Evolutionary conservation across 2,888 invertebrate genomes (phyloP).

Genomic region (Priocnemis perturbator): DNA sequence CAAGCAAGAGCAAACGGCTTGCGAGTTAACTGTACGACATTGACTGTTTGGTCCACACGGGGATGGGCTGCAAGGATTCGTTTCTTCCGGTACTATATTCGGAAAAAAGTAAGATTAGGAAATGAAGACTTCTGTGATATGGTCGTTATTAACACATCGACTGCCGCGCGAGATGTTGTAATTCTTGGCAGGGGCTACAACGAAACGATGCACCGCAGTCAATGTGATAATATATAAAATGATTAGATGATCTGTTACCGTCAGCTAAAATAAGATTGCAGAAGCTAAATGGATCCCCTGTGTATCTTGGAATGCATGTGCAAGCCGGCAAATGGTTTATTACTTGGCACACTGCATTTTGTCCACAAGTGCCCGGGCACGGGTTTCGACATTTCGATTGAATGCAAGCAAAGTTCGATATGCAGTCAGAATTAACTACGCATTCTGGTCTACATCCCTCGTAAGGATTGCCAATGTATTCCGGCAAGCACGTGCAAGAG

Average conservation of each 20-base stretch:
- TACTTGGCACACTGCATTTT: slow-evolving; percentile 81
- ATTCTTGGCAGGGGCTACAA: no score
- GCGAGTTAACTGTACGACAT: slow-evolving; percentile 79
- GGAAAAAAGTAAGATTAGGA: not conserved
- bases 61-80: slow-evolving; percentile 81
- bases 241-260: slow-evolving; percentile 10
- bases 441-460: slow-evolving; percentile 76
- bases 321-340: slow-evolving; percentile 82
- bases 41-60: slow-evolving; percentile 90
- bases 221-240: not conserved
- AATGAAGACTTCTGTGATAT: not conserved
- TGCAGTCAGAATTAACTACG: slow-evolving; percentile 76
- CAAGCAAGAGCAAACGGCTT: slow-evolving; percentile 89
- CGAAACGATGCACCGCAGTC: no score
- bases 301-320: slow-evolving; percentile 78
- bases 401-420: slow-evolving; percentile 78
- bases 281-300: slow-evolving; percentile 80
- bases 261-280: slow-evolving; percentile 61
- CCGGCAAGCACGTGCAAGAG: slow-evolving; percentile 76
- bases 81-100: slow-evolving; percentile 51
- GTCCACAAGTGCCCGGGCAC: slow-evolving; percentile 86
- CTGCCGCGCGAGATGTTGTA: no score
- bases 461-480: slow-evolving; percentile 76
- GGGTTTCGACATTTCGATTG: slow-evolving; percentile 82
- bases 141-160: no score